A percentile compares a stretch with the other conserved stretches of the same genome.
These are phyloP conservation scores for Taxidea taxus DNA, from an alignment of 2,113 vertebrate genomes.

Conservation along the genomic window DNA sequence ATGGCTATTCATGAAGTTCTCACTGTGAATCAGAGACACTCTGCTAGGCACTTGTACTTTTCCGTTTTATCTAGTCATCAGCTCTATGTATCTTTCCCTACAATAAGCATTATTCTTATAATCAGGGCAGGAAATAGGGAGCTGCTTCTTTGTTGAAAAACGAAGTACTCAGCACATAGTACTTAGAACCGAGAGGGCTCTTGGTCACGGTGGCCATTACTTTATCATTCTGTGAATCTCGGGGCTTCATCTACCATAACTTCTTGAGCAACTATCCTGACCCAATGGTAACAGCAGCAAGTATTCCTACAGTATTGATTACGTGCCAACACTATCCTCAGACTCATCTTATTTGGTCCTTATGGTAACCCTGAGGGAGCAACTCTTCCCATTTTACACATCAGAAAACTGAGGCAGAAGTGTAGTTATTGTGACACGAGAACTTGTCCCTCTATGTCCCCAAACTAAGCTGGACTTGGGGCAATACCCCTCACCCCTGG, in stretches of 20 bases:
- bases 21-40: background rate
- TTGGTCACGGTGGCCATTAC: background rate
- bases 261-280: background rate
- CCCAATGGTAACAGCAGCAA: background rate
- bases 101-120: background rate
- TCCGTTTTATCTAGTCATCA: background rate
- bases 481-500: too few species aligned
- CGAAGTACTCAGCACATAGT: background rate
- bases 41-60: background rate
- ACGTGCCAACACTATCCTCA: rapidly evolving
- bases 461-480: too few species aligned
- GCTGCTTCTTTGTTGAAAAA: background rate
- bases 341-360: background rate
- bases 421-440: background rate
- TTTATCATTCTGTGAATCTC: background rate
- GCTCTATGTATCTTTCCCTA: background rate
- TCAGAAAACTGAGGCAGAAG: background rate
- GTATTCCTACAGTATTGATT: background rate
- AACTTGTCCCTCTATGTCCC: rapidly evolving
- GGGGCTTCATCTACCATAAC: background rate
- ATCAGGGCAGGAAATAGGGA: background rate
- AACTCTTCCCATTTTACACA: background rate
- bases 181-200: background rate
- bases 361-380: background rate
- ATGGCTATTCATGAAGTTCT: background rate